These are phyloP conservation scores for Cosmopolites sordidus DNA, from an alignment of 2,888 invertebrate genomes.

Conservation along the genomic window DNA sequence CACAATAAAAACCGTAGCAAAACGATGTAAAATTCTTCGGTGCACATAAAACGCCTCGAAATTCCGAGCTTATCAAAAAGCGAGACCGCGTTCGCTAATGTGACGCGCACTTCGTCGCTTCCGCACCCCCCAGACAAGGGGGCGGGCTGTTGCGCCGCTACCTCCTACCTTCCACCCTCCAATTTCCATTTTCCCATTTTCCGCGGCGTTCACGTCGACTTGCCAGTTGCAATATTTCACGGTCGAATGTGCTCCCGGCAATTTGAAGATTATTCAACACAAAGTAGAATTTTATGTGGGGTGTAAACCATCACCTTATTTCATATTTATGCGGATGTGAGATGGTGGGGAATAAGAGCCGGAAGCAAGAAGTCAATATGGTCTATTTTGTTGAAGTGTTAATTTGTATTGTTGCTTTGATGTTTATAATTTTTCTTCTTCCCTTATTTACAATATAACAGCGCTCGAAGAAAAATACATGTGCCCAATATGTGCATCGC, in stretches of 20 bases:
- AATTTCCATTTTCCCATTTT: constrained; percentile 32
- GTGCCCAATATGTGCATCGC: too few relatives aligned
- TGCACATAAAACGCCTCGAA: too few relatives aligned
- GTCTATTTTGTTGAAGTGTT: too few relatives aligned
- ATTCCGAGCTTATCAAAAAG: constrained; percentile 22
- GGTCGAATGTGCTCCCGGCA: constrained; percentile 45
- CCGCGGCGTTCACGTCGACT: constrained; percentile 19
- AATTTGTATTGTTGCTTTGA: too few relatives aligned
- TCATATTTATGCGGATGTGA: constrained; percentile 43
- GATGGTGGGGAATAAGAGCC: constrained; percentile 15
- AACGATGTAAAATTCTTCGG: too few relatives aligned
- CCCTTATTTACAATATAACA: too few relatives aligned
- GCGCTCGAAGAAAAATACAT: too few relatives aligned
- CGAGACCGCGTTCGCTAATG: constrained; percentile 37
- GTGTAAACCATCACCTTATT: constrained; percentile 47
- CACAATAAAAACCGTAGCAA: too few relatives aligned
- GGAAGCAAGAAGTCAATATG: too few relatives aligned
- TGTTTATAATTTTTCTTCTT: too few relatives aligned
- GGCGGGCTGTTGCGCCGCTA: constrained; percentile 32
- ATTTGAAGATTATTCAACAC: constrained; percentile 50
- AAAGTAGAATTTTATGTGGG: constrained; percentile 47
- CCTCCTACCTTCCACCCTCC: constrained; percentile 16
- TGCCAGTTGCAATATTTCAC: constrained; percentile 27
- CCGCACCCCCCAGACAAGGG: constrained; percentile 35
- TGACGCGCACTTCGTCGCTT: constrained; percentile 45